A percentile compares a stretch with the other conserved stretches of the same genome.
Evolutionary conservation across 2,888 invertebrate species (phyloP).

Genomic region (Euclidia mi): DNA sequence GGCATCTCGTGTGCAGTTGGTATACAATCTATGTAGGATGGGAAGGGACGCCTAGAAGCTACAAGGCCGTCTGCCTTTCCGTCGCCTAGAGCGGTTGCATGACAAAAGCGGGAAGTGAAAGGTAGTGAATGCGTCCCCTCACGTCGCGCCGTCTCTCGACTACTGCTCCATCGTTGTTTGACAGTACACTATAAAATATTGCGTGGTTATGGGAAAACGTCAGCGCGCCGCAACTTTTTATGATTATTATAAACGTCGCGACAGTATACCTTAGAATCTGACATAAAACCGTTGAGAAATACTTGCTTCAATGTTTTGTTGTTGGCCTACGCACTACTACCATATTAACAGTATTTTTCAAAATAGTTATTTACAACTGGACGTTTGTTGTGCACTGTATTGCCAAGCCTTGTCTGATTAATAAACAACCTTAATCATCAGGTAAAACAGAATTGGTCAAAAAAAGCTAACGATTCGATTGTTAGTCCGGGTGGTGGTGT

Average conservation of each 20-base stretch:
- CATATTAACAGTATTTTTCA: no score
- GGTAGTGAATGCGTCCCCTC: constrained; percentile 88
- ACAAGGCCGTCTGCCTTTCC: constrained; percentile 88
- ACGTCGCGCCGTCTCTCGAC: constrained; percentile 72
- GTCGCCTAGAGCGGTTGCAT: constrained; percentile 81
- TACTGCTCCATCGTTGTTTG: constrained; percentile 64
- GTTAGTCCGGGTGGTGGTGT: constrained; percentile 10
- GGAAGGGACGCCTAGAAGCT: constrained; percentile 81
- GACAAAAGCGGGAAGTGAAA: constrained; percentile 90
- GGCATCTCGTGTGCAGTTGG: constrained; percentile 24
- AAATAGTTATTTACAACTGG: no score
- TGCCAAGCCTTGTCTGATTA: no score
- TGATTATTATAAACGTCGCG: constrained; percentile 25
- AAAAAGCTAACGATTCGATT: constrained; percentile 8
- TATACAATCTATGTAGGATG: constrained; percentile 69
- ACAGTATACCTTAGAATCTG: constrained; percentile 8
- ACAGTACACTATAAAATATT: constrained; percentile 45
- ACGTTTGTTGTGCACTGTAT: no score
- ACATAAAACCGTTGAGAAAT: not conserved
- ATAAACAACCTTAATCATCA: no score
- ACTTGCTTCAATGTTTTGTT: no score
- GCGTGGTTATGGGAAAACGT: constrained; percentile 26
- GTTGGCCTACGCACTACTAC: no score
- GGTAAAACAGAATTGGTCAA: not conserved
- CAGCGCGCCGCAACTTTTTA: constrained; percentile 1